Conservation (phyloP, 2,797 vertebrate genomes). For the Mastacembelus armatus region DNA sequence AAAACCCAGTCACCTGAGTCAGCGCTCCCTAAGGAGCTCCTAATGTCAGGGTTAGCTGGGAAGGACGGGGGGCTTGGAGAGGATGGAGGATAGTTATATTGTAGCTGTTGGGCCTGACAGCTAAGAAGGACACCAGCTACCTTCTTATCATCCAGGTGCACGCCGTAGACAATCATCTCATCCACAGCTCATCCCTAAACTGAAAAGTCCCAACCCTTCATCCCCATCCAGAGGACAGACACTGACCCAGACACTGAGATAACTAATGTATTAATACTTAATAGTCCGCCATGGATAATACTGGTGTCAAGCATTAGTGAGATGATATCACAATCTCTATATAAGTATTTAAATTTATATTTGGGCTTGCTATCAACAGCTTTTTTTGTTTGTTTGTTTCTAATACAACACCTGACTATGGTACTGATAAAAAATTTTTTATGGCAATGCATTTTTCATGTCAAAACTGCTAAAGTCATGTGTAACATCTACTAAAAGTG, state of each 20-base stretch:
- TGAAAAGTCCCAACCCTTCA: slow-evolving; percentile 75
- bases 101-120: slow-evolving; percentile 65
- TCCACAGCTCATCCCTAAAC: slow-evolving; percentile 80
- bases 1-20: slow-evolving; percentile 88
- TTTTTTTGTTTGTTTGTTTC: neutral
- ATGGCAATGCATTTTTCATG: too few species aligned
- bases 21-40: slow-evolving; percentile 83
- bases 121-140: slow-evolving; percentile 82
- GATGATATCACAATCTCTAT: slow-evolving; percentile 7
- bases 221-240: slow-evolving; percentile 55
- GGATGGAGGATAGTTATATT: slow-evolving; percentile 40
- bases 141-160: slow-evolving; percentile 75
- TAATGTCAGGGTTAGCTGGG: slow-evolving; percentile 53
- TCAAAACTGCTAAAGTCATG: too few species aligned
- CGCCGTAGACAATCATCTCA: slow-evolving; percentile 77
- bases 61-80: slow-evolving; percentile 63
- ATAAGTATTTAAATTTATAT: slow-evolving; percentile 3
- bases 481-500: too few species aligned
- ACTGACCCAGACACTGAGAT: slow-evolving; percentile 56
- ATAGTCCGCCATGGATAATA: slow-evolving; percentile 30
- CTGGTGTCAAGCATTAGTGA: slow-evolving; percentile 19
- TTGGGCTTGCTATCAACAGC: neutral
- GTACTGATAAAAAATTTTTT: too few species aligned
- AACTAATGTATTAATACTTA: slow-evolving; percentile 48
- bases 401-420: neutral